Evolutionary conservation across 1,140 invertebrate genomes (phyloP), one percentile per base, ranked within the genome.

Genomic region (Nasonia vitripennis): DNA sequence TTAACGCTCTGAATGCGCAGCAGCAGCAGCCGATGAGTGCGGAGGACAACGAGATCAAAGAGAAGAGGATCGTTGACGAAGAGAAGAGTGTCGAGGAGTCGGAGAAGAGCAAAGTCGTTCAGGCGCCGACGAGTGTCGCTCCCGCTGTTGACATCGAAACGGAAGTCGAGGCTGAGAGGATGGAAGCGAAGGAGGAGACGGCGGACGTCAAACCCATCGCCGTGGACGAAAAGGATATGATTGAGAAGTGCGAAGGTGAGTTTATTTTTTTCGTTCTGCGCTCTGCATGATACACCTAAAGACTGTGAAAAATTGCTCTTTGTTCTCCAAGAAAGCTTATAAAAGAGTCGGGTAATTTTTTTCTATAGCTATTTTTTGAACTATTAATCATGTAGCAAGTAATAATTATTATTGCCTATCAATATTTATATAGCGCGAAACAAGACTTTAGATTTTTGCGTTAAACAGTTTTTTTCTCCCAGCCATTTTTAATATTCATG

Each of bases 181-280:
- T 62, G 89, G 11, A 87, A 89, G 10, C 23, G 55, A 23, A 67
- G 23, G 12, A 20, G 2, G 55, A 83, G 14, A 6, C 41, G 1
- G 45, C 2, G 1, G 74, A 41, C 86, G 89, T 75, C 85, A 87
- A 77, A 17, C 70, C 87, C n/a, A 91, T 93, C 12, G 90, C 88
- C 4, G 89, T 90, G 7, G 92, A 93, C 27, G 92, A 93, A 75
- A 91, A 92, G 73, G 91, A 93, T 70, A 84, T 93, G 62, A 91
- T 93, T 17, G 68, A 89, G 1, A 92, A 92, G 79, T 90, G 89
- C 11, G 90, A 91, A 89, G 92, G 92, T 93, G 84, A 91, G 34
- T 75, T 74, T 74, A 10, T 37, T 74, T 74, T 74, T 74, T 74
- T 74, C 41, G 4, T 74, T 74, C 34, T 74, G 27, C n/a, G 9